Evolutionary conservation across 2,113 vertebrate species (phyloP), one percentile per base, ranked within the genome.

Genomic region (Crocuta crocuta): DNA sequence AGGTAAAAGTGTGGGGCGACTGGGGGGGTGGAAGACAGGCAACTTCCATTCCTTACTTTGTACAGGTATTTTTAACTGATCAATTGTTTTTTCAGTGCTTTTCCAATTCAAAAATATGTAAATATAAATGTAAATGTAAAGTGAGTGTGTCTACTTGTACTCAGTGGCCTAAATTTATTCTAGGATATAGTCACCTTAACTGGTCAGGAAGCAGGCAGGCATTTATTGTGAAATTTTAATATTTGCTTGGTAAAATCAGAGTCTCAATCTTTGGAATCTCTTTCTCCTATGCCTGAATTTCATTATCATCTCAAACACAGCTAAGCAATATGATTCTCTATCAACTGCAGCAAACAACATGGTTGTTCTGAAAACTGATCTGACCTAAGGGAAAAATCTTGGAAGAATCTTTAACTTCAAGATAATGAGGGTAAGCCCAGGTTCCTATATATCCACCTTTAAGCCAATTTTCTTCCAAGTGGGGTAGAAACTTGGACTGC

Each of bases 81-180:
- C 1, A 33, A 73, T 26, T 76, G 28, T 21, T 94, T 78, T 73
- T 48, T 8, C 6, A 50, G 2, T 84, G 63, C 66, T 95, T 92
- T 95, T 89, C 82, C 86, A 89, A 81, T 78, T 94, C 17, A 89
- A 97, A 97, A 82, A 35, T 53, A 91, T 2, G 4, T 61, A 70
- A 73, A 33, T 76, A 39, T 74, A 85, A 39, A 80, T 35, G 26
- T 66, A 55, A 85, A 76, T 78, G 8, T 88, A 71, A 81, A 94
- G 63, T 73, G 76, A 73, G 2, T 63, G 53, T 8, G 79, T 88
- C 71, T 45, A 89, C 19, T 81, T 79, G 43, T 45, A 89, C 12
- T 74, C 43, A 82, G 92, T 79, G 58, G 43, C 81, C 70, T 97
- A 80, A 81, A 96, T 91, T 96, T 84, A 96, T 93, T 88, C 70